A percentile compares a stretch with the other conserved stretches of the same genome.
Conservation (phyloP, 2,797 vertebrate genomes). For the Brachyalestes nurse region DNA sequence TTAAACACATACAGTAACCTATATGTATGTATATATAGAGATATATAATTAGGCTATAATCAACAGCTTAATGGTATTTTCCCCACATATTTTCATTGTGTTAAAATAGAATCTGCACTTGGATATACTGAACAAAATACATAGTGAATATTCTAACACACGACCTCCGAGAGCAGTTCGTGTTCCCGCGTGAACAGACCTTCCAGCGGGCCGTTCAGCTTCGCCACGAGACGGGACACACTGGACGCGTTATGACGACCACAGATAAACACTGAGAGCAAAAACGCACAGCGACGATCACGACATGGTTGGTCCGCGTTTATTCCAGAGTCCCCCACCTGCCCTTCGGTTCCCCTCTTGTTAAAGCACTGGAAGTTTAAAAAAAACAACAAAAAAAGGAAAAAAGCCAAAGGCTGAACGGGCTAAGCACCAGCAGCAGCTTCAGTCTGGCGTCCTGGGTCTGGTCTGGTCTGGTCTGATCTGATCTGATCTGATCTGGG, state of each 20-base stretch:
- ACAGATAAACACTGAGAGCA: slow-evolving; percentile 55
- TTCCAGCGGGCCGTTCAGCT: slow-evolving; percentile 36
- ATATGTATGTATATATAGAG: slow-evolving; percentile 28
- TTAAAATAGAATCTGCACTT: slow-evolving; percentile 52
- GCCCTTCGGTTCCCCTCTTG: neutral
- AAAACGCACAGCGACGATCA: slow-evolving; percentile 55
- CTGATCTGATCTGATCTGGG: neutral
- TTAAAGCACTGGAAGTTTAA: neutral
- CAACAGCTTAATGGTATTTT: slow-evolving; percentile 38
- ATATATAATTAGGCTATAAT: slow-evolving; percentile 35
- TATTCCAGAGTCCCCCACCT: neutral
- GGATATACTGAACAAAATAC: slow-evolving; percentile 54
- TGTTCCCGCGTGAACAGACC: slow-evolving; percentile 54
- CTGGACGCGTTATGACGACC: slow-evolving; percentile 42
- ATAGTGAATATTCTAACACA: slow-evolving; percentile 54
- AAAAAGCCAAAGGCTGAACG: neutral
- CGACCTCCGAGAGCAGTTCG: slow-evolving; percentile 47
- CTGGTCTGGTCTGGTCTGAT: neutral
- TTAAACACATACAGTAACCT: slow-evolving; percentile 37
- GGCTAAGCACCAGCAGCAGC: neutral
- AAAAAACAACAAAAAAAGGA: neutral
- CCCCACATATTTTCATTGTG: slow-evolving; percentile 36
- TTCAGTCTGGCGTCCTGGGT: neutral
- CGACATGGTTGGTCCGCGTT: slow-evolving; percentile 12
- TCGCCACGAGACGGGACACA: slow-evolving; percentile 49